Percentiles rank a stretch among this genome's conserved stretches.
Evolutionary conservation across 2,888 invertebrate species (phyloP).

Genomic region (Charanyca ferruginea): DNA sequence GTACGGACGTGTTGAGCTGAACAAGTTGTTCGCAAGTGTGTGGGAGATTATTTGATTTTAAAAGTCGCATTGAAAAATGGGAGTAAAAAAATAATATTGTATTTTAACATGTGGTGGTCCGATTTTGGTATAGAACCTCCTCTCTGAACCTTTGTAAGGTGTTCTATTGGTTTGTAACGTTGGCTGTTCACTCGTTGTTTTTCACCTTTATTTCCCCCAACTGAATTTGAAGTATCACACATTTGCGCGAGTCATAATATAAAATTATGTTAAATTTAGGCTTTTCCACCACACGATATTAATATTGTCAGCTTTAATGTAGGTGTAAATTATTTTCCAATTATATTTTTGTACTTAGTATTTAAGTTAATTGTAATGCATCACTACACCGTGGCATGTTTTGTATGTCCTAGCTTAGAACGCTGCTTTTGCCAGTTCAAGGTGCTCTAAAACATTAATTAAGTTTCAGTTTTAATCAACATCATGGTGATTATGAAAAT

Average conservation of each 20-base stretch:
- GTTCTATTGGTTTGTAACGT: neutral
- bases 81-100: neutral
- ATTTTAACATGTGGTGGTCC: conserved; percentile 10
- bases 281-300: conserved; percentile 72
- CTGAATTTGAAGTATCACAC: conserved; percentile 23
- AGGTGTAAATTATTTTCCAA: conserved; percentile 80
- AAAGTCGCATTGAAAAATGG: neutral
- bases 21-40: conserved; percentile 43
- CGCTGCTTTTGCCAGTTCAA: conserved; percentile 40
- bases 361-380: conserved; percentile 69
- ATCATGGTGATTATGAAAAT: conserved; percentile 9
- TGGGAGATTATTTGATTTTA: conserved; percentile 28
- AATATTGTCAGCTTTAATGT: conserved; percentile 84
- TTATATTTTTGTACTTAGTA: conserved; percentile 85
- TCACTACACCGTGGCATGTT: conserved; percentile 57
- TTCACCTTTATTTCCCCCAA: neutral
- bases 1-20: conserved; percentile 47
- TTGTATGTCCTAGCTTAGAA: conserved; percentile 51
- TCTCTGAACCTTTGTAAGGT: neutral
- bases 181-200: neutral
- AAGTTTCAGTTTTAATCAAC: conserved; percentile 14
- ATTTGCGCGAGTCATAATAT: conserved; percentile 52
- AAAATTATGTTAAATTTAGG: conserved; percentile 44
- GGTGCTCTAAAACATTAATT: conserved; percentile 57
- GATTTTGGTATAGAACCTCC: neutral